Evolutionary conservation across 2,888 invertebrate genomes (phyloP).

Genomic region (Sarcophaga carnaria): DNA sequence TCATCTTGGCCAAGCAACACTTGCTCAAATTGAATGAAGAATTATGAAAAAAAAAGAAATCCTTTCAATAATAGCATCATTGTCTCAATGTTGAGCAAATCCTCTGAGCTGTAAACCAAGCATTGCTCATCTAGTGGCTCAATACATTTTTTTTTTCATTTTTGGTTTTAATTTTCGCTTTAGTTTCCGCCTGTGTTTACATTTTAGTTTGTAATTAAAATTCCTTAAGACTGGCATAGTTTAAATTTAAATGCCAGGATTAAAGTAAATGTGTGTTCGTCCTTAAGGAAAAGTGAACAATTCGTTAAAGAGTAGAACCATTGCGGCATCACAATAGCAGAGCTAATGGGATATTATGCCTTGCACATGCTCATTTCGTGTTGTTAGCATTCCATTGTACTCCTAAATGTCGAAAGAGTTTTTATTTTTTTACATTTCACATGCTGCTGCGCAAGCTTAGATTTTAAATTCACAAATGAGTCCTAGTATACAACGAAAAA

Average conservation of each 20-base stretch:
- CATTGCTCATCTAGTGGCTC: conserved; percentile 28
- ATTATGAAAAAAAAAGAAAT: not conserved
- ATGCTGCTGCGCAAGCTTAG: too few species aligned
- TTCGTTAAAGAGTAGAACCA: not conserved
- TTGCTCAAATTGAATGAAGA: conserved; percentile 4
- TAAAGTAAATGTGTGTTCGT: conserved; percentile 31
- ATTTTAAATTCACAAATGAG: too few species aligned
- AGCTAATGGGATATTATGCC: too few species aligned
- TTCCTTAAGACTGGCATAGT: conserved; percentile 51
- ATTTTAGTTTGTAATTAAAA: conserved; percentile 55
- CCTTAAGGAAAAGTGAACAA: not conserved
- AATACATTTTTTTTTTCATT: not conserved
- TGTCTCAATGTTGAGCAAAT: conserved; percentile 29
- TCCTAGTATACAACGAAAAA: too few species aligned
- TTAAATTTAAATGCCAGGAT: conserved; percentile 62
- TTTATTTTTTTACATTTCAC: too few species aligned
- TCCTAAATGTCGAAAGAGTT: too few species aligned
- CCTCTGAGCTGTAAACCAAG: conserved; percentile 45
- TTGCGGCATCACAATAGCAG: too few species aligned
- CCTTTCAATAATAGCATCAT: too few species aligned
- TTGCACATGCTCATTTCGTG: too few species aligned
- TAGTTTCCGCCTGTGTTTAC: conserved; percentile 9
- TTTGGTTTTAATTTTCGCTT: conserved; percentile 21
- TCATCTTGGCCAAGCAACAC: conserved; percentile 52
- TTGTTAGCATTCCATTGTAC: too few species aligned